phyloP scores from a whole-genome alignment of 2,888 invertebrate species.

The Cerastoderma edule region DNA sequence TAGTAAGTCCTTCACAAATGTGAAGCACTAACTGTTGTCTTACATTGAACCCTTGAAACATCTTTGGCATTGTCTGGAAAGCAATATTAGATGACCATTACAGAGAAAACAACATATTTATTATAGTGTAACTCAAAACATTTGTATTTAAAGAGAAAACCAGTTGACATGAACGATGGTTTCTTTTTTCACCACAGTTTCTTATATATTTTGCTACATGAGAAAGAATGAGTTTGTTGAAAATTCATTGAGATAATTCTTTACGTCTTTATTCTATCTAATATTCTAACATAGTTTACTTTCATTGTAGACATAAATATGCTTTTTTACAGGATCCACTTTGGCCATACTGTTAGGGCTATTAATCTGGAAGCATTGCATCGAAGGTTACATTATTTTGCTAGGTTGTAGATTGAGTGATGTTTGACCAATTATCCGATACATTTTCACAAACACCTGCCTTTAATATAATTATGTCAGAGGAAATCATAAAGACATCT shows the following conservation, averaged over 20 bases:
- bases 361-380: neutral
- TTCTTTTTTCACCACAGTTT: too few relatives aligned
- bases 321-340: slow-evolving; percentile 9
- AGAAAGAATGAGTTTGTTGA: too few relatives aligned
- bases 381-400: slow-evolving; percentile 3
- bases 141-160: too few relatives aligned
- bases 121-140: too few relatives aligned
- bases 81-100: too few relatives aligned
- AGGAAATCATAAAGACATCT: neutral
- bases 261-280: neutral
- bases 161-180: too few relatives aligned
- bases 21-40: too few relatives aligned
- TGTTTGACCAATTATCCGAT: neutral
- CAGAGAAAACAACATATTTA: too few relatives aligned
- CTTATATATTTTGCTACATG: too few relatives aligned
- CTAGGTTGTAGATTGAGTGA: slow-evolving; percentile 3
- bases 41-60: too few relatives aligned
- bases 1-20: too few relatives aligned
- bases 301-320: neutral
- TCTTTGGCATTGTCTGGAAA: too few relatives aligned
- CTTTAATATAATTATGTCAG: neutral
- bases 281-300: neutral
- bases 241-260: neutral
- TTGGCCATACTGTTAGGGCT: neutral
- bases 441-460: neutral